Evolutionary conservation across 2,888 invertebrate species (phyloP).

Genomic region (Caradrina kadenii): DNA sequence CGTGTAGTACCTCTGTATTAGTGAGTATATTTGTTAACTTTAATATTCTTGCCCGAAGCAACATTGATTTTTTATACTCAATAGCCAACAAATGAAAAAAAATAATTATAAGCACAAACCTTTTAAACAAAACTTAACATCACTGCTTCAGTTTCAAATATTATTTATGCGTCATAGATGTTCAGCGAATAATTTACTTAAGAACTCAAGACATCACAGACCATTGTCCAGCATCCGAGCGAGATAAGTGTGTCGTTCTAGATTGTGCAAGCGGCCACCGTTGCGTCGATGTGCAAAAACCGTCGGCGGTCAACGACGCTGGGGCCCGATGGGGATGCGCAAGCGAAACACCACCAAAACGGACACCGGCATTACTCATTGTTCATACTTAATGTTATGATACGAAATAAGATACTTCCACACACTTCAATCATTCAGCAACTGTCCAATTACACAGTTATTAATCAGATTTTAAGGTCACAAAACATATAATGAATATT

Average conservation of each 20-base stretch:
- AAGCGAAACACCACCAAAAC: constrained; percentile 70
- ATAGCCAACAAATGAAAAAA: constrained; percentile 3
- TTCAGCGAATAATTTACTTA: constrained; percentile 57
- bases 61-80: constrained; percentile 3
- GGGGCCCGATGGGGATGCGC: constrained; percentile 84
- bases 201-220: constrained; percentile 52
- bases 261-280: constrained; percentile 76
- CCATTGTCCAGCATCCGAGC: constrained; percentile 73
- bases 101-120: constrained; percentile 1
- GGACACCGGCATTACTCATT: constrained; percentile 63
- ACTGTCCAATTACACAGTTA: constrained; percentile 11
- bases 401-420: constrained; percentile 35
- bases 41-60: not conserved
- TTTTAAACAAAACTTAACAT: constrained; percentile 23
- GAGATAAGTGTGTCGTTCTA: constrained; percentile 80
- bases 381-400: constrained; percentile 56
- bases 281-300: constrained; percentile 83
- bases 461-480: constrained; percentile 26
- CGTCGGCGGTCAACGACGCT: constrained; percentile 84
- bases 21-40: not conserved
- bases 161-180: constrained; percentile 49
- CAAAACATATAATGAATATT: not conserved
- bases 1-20: too few relatives aligned
- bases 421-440: constrained; percentile 12
- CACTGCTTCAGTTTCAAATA: constrained; percentile 28